These are phyloP conservation scores for Ceratothoa steindachneri DNA, from an alignment of 2,888 invertebrate species.

Conservation along the genomic window DNA sequence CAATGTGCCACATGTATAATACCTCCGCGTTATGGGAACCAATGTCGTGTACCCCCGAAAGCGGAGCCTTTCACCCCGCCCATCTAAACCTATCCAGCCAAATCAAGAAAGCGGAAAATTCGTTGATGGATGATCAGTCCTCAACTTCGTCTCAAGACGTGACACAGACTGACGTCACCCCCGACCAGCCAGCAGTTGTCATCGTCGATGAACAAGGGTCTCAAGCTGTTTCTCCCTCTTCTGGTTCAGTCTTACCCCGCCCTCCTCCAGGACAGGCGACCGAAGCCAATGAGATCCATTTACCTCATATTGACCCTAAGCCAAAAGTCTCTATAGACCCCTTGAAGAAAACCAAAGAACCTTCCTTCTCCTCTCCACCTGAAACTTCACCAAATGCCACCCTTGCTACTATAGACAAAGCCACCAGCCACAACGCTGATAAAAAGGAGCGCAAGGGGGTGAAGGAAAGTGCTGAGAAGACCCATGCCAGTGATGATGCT, in stretches of 20 bases:
- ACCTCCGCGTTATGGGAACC: not conserved
- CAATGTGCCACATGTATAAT: slow-evolving; percentile 44
- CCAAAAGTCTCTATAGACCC: not conserved
- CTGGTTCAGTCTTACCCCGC: not conserved
- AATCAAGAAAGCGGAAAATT: not conserved
- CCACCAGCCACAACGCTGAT: not conserved
- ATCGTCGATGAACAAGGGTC: not conserved
- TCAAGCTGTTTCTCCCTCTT: not conserved
- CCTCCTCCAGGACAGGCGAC: not conserved
- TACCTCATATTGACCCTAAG: not conserved
- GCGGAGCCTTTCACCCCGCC: not conserved
- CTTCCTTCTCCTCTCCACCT: not conserved
- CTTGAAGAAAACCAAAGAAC: slow-evolving; percentile 3
- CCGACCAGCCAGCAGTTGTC: too few relatives aligned
- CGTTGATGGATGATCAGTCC: not conserved
- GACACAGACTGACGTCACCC: not conserved
- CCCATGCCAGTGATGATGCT: not conserved
- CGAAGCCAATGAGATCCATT: not conserved
- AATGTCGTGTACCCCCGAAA: not conserved
- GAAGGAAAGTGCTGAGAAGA: slow-evolving; percentile 8
- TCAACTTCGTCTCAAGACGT: not conserved
- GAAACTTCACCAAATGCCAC: slow-evolving; percentile 1
- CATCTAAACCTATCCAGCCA: not conserved
- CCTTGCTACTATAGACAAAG: slow-evolving; percentile 3
- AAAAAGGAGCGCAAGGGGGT: slow-evolving; percentile 17